phyloP scores from a whole-genome alignment of 2,888 invertebrate species.

The Gastrophysa polygoni region DNA sequence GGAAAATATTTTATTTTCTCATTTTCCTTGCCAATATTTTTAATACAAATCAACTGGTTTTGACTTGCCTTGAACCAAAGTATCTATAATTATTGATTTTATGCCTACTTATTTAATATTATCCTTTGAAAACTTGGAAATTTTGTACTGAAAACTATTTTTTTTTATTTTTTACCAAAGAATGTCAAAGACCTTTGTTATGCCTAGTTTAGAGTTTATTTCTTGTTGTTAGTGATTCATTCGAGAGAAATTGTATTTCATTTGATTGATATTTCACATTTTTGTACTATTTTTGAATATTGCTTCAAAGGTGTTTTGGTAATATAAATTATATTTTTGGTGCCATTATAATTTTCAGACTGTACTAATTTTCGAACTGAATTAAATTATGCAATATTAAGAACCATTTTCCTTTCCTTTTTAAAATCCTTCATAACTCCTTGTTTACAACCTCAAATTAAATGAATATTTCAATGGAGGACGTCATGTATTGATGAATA shows the following conservation, averaged over 20 bases:
- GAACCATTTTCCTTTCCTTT: neutral
- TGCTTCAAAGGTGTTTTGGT: neutral
- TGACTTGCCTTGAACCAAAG: neutral
- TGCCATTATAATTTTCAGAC: neutral
- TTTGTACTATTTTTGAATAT: neutral
- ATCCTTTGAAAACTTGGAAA: neutral
- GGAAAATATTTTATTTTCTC: neutral
- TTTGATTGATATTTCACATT: neutral
- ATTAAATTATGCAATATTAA: no score
- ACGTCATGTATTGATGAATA: neutral
- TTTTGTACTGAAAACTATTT: neutral
- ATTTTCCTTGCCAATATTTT: neutral
- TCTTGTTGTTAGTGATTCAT: slow-evolving; percentile 16
- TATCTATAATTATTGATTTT: neutral
- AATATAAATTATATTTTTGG: neutral
- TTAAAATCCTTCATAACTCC: neutral
- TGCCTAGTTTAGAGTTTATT: slow-evolving; percentile 13
- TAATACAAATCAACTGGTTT: neutral
- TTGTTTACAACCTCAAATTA: neutral
- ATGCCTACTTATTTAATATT: neutral
- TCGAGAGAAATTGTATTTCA: neutral
- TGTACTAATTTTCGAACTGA: neutral
- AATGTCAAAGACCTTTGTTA: slow-evolving; percentile 9
- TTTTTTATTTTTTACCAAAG: slow-evolving; percentile 14
- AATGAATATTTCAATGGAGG: neutral